Conservation (phyloP, 2,888 invertebrate species). For the Dyspetes luteomarginatus region DNA sequence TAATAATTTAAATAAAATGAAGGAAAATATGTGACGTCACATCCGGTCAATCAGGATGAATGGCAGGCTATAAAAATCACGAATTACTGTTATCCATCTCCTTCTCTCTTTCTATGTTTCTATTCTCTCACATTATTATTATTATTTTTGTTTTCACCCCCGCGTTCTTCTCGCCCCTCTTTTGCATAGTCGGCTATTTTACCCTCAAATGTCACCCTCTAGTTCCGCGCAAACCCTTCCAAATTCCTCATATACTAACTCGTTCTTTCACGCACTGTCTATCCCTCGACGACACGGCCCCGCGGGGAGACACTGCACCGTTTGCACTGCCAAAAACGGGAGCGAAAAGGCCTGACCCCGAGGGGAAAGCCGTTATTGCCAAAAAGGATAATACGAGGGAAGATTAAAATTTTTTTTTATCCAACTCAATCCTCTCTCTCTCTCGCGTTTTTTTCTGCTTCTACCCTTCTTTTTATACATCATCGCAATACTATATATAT, state of each 20-base stretch:
- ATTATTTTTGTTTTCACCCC: slow-evolving; percentile 22
- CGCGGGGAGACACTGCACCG: slow-evolving; percentile 53
- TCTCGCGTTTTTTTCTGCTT: slow-evolving; percentile 17
- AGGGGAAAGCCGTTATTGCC: slow-evolving; percentile 74
- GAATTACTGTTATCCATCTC: slow-evolving; percentile 76
- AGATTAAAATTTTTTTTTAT: slow-evolving; percentile 77
- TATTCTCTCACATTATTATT: slow-evolving; percentile 15
- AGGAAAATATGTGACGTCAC: slow-evolving; percentile 81
- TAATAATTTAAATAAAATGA: slow-evolving; percentile 80
- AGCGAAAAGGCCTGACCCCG: slow-evolving; percentile 22
- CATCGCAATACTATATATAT: not conserved
- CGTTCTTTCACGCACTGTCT: slow-evolving; percentile 60
- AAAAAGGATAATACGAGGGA: slow-evolving; percentile 78
- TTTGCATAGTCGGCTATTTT: not conserved
- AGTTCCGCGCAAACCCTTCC: too few relatives aligned
- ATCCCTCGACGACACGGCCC: slow-evolving; percentile 45
- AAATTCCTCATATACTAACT: slow-evolving; percentile 9
- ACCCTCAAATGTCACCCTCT: slow-evolving; percentile 17
- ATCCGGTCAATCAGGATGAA: slow-evolving; percentile 80
- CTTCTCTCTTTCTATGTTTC: slow-evolving; percentile 28
- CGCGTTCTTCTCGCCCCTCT: too few relatives aligned
- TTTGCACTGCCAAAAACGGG: slow-evolving; percentile 16
- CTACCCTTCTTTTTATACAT: slow-evolving; percentile 30
- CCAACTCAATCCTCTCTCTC: slow-evolving; percentile 52
- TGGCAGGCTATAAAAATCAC: slow-evolving; percentile 76